A percentile compares a stretch with the other conserved stretches of the same genome.
Evolutionary conservation across 35 echinoderm and acorn worm genomes (phyloP).

Genomic region (Lytechinus variegatus): DNA sequence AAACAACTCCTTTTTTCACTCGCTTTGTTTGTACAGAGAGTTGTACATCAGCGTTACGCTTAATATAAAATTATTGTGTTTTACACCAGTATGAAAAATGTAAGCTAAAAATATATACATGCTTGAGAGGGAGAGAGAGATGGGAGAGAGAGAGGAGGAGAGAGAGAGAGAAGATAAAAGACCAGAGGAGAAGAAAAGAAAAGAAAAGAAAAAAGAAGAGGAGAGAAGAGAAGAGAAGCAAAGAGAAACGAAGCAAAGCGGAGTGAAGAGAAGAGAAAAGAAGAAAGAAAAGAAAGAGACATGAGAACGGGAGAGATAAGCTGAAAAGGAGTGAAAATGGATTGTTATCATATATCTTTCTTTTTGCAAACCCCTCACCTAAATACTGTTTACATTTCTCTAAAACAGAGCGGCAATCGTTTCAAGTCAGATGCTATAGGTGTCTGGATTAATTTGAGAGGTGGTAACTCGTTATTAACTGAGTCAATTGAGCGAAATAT

Average conservation of each 20-base stretch:
- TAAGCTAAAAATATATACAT: too few species aligned
- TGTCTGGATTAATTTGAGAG: conserved; percentile 8
- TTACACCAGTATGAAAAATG: too few species aligned
- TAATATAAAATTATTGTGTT: too few species aligned
- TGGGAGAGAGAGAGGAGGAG: background rate
- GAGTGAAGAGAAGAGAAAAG: background rate
- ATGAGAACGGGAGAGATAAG: background rate
- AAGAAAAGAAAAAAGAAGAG: background rate
- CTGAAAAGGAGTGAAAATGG: background rate
- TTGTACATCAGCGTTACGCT: too few species aligned
- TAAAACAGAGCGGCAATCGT: background rate
- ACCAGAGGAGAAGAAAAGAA: background rate
- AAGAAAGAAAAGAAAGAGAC: too few species aligned
- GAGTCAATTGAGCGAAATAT: background rate
- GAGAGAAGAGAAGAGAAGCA: background rate
- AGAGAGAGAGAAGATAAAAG: background rate
- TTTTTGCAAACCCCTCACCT: background rate
- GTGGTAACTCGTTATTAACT: background rate
- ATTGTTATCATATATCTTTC: background rate
- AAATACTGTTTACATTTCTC: background rate
- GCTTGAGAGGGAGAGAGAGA: background rate
- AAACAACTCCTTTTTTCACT: too few species aligned
- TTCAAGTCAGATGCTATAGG: background rate
- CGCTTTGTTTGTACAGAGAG: too few species aligned
- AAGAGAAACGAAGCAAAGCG: background rate